These are phyloP conservation scores for Coecobrya sp. DNA, from an alignment of 2,888 invertebrate genomes.

Conservation along the genomic window DNA sequence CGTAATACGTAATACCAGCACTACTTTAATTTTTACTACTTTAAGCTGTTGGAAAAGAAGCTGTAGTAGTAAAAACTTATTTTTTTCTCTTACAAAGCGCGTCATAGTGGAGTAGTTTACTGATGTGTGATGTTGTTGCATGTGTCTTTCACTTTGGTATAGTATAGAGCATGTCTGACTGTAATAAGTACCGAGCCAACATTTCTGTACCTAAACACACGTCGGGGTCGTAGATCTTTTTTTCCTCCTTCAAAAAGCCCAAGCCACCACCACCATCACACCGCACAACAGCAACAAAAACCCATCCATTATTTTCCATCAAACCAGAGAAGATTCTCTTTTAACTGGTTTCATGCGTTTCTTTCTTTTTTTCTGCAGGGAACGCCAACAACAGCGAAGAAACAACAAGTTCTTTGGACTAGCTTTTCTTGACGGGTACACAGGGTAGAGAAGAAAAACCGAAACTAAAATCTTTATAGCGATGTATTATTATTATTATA, in stretches of 20 bases:
- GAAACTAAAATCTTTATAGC: slow-evolving; percentile 64
- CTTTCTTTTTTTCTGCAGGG: slow-evolving; percentile 55
- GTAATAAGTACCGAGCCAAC: background rate
- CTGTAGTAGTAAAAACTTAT: background rate
- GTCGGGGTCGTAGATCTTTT: slow-evolving; percentile 65
- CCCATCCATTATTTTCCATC: slow-evolving; percentile 8
- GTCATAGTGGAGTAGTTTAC: background rate
- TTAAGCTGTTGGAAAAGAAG: background rate
- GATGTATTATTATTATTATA: slow-evolving; percentile 39
- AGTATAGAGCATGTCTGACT: background rate
- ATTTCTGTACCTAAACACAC: slow-evolving; percentile 33
- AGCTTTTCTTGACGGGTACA: slow-evolving; percentile 32
- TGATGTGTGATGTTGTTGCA: too few relatives aligned
- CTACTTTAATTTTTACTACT: slow-evolving; percentile 19
- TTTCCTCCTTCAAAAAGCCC: slow-evolving; percentile 37
- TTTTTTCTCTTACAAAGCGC: slow-evolving; percentile 17
- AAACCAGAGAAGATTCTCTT: slow-evolving; percentile 49
- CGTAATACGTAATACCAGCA: background rate
- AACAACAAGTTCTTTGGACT: slow-evolving; percentile 58
- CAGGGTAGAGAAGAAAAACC: slow-evolving; percentile 35
- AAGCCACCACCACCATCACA: slow-evolving; percentile 59
- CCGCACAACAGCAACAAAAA: slow-evolving; percentile 18
- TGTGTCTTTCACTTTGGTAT: background rate
- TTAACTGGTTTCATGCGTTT: slow-evolving; percentile 56
- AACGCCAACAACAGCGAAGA: slow-evolving; percentile 10